Evolutionary conservation across 1,140 invertebrate species (phyloP).

Genomic region (Cyphomyrmex costatus): DNA sequence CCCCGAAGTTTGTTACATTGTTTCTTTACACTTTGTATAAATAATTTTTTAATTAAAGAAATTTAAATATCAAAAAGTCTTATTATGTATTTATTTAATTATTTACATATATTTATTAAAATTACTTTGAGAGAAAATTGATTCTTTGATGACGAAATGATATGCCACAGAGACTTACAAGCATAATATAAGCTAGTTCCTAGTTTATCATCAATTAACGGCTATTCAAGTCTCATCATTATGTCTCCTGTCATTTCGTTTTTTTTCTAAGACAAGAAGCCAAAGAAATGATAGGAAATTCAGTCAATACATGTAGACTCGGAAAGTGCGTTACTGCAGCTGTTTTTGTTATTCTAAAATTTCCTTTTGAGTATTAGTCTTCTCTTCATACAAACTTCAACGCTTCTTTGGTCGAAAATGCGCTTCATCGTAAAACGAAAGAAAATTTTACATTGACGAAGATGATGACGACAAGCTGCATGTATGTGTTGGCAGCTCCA

Average conservation of each 20-base stretch:
- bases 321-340: not conserved
- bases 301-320: not conserved
- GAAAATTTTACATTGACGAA: slow-evolving; percentile 68
- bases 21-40: not conserved
- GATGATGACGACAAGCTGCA: slow-evolving; percentile 64
- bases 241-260: slow-evolving; percentile 19
- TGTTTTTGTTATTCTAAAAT: slow-evolving; percentile 19
- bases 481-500: slow-evolving; percentile 55
- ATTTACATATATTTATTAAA: not conserved
- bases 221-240: slow-evolving; percentile 51
- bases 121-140: slow-evolving; percentile 60
- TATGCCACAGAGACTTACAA: slow-evolving; percentile 74
- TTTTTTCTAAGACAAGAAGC: slow-evolving; percentile 8
- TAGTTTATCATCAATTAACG: slow-evolving; percentile 78
- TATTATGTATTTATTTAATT: slow-evolving; percentile 14
- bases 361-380: slow-evolving; percentile 11
- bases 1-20: too few species aligned
- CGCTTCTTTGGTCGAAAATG: slow-evolving; percentile 9
- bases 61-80: not conserved
- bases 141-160: slow-evolving; percentile 67
- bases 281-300: not conserved
- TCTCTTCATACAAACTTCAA: slow-evolving; percentile 21
- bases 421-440: slow-evolving; percentile 34
- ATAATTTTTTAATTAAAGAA: not conserved
- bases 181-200: slow-evolving; percentile 77